Evolutionary conservation across 2,888 invertebrate species (phyloP).

Genomic region (Stenotaenia linearis): DNA sequence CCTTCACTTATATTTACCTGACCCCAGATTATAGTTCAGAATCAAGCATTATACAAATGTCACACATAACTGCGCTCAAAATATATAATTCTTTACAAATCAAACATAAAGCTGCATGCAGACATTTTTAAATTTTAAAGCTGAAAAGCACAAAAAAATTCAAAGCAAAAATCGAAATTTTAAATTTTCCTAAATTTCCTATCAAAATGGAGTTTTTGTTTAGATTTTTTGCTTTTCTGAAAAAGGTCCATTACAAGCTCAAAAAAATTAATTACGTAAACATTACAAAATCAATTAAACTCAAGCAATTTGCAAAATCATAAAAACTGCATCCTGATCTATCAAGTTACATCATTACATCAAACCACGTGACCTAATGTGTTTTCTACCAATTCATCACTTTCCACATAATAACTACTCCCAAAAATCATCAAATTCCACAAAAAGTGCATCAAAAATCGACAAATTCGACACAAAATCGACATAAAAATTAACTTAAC

Average conservation of each 20-base stretch:
- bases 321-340: neutral
- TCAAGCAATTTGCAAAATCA: neutral
- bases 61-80: neutral
- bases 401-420: neutral
- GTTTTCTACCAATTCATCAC: neutral
- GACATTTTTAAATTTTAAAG: too few species aligned
- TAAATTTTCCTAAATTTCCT: too few species aligned
- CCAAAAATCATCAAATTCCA: neutral
- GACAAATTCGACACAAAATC: neutral
- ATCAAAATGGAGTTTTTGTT: too few species aligned
- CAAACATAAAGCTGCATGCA: neutral
- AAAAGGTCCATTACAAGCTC: neutral
- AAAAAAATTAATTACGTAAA: neutral
- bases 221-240: neutral
- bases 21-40: neutral
- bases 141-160: neutral
- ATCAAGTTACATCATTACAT: neutral
- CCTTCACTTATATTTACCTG: too few species aligned
- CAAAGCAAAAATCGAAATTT: neutral
- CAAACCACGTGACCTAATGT: neutral
- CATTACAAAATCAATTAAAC: neutral
- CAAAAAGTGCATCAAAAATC: neutral
- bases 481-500: neutral
- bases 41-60: neutral
- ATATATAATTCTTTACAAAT: neutral